Evolutionary conservation across 2,797 vertebrate species (phyloP), one percentile per base, ranked within the genome.

Genomic region (Adelosebastes latens): DNA sequence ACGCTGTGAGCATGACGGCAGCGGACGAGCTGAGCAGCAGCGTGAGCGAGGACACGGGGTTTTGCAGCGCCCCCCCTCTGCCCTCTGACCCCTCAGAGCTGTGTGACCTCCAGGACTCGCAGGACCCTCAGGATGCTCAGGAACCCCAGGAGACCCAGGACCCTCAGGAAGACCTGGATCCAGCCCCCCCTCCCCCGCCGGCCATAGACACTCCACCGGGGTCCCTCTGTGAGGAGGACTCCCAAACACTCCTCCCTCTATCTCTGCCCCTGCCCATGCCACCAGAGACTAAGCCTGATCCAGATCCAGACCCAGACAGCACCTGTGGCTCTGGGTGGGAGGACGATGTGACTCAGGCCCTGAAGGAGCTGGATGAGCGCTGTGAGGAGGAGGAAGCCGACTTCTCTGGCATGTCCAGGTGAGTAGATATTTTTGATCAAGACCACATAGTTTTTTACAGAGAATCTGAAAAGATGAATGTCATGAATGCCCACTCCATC

Each of bases 351-450:
- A 99, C 98, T 0, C 96, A 98, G 86, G 98, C 98, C 64, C 92
- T 99, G 90, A 99, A 98, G 88, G 98, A 99, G 91, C 95, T 99
- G 1, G 98, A 99, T 65, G 97, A 99, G 89, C 96, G 98, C 72
- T 99, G 98, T 81, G 98, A 99, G 92, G 98, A 99, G 75, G 98
- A 99, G 86, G 98, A 98, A 93, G 98, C 98, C 0, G 98, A 99
- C 85, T 97, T 98, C 88, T 99, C 97, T 3, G 96, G 96, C 89
- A 95, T 98, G 92, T 99, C 97, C 29, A 99, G 98, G 98, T 99
- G 88, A 86, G 91, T 2, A 5, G 10, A 53, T 25, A 25, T 24
- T 34, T 60, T 62, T 18, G 1, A 60, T 55, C 36, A 25, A 20
- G 18, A 60, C 8, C 36, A 60, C 20, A 12, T 27, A 22, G 42